A percentile compares a stretch with the other conserved stretches of the same genome.
Evolutionary conservation across 2,888 invertebrate species (phyloP).

Genomic region (Cryptocephalus moraei): DNA sequence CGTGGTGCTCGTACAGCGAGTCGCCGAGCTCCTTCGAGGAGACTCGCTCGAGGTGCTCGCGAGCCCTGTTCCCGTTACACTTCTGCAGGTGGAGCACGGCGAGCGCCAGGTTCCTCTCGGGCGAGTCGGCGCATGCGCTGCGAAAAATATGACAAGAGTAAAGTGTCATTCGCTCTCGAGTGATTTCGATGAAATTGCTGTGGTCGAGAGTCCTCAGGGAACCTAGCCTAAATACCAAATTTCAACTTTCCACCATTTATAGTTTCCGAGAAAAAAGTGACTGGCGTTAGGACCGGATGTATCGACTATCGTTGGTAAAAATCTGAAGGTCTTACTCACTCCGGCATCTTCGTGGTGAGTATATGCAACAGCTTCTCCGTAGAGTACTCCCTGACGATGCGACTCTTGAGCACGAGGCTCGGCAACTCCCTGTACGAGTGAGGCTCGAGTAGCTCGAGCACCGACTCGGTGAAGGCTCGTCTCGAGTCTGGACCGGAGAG

Average conservation of each 20-base stretch:
- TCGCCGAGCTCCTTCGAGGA: constrained; percentile 33
- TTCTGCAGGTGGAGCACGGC: constrained; percentile 44
- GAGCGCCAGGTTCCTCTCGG: constrained; percentile 38
- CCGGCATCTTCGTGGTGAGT: constrained; percentile 27
- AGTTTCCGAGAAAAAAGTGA: too few relatives aligned
- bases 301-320: too few relatives aligned
- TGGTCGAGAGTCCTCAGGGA: too few relatives aligned
- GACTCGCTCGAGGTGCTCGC: constrained; percentile 38
- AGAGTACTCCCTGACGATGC: constrained; percentile 44
- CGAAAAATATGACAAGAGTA: too few relatives aligned
- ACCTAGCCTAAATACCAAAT: too few relatives aligned
- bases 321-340: constrained; percentile 22
- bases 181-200: too few relatives aligned
- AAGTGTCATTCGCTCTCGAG: too few relatives aligned
- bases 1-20: constrained; percentile 39
- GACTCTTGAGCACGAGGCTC: constrained; percentile 42
- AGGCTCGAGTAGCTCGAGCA: constrained; percentile 36
- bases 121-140: constrained; percentile 9
- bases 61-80: constrained; percentile 40
- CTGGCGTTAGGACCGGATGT: too few relatives aligned
- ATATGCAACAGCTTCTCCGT: constrained; percentile 45
- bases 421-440: constrained; percentile 39
- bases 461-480: constrained; percentile 35
- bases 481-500: constrained; percentile 33
- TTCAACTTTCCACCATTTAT: too few relatives aligned